Evolutionary conservation across 2,113 vertebrate species (phyloP).

Genomic region (Cyanoliseus patagonus): DNA sequence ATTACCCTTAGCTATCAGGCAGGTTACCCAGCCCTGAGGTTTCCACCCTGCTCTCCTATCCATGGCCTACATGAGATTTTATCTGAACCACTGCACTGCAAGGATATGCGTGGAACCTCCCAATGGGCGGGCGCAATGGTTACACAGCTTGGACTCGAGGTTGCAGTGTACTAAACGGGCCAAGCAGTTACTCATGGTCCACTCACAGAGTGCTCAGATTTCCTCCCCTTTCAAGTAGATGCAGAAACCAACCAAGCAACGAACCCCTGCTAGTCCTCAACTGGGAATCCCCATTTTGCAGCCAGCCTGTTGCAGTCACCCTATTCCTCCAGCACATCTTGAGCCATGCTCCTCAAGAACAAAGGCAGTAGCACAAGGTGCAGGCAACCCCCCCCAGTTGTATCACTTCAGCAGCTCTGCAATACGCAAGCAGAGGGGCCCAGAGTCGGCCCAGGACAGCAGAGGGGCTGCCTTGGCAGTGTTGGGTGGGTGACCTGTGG

Average conservation of each 20-base stretch:
- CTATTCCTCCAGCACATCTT: neutral
- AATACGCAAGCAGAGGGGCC: fast-evolving
- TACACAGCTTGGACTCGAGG: neutral
- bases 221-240: neutral
- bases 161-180: fast-evolving
- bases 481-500: neutral
- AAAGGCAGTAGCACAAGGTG: neutral
- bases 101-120: fast-evolving
- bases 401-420: neutral
- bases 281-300: neutral
- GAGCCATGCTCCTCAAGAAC: neutral
- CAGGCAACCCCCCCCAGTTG: neutral
- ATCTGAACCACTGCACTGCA: neutral
- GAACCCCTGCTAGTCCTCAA: too few species aligned
- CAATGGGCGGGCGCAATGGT: neutral
- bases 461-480: neutral
- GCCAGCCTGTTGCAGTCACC: neutral
- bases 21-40: neutral
- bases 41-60: neutral
- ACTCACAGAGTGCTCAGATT: neutral
- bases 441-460: neutral
- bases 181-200: fast-evolving
- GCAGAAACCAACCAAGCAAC: neutral
- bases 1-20: neutral
- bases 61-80: neutral